These are phyloP conservation scores for Ctenodactylus gundi DNA, from an alignment of 2,113 vertebrate genomes.

Conservation along the genomic window DNA sequence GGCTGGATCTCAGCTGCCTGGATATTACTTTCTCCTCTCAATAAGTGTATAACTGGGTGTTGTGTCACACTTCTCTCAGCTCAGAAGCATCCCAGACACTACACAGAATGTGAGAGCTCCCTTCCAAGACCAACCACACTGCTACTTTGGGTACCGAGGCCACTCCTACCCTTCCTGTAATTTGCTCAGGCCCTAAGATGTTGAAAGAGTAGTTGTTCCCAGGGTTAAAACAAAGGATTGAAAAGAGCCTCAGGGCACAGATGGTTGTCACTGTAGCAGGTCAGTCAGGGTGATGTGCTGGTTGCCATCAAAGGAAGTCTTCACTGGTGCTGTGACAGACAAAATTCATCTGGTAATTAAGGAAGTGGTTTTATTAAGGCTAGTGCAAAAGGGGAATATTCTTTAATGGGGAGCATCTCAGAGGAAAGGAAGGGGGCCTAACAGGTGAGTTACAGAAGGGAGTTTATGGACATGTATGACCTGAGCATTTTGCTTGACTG, in stretches of 20 bases:
- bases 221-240: not conserved
- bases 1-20: not conserved
- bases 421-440: not conserved
- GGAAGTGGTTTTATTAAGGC: not conserved
- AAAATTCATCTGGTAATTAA: not conserved
- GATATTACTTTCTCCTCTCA: not conserved
- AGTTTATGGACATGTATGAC: not conserved
- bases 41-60: not conserved
- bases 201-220: not conserved
- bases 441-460: not conserved
- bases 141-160: not conserved
- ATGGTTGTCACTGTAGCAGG: not conserved
- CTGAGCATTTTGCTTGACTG: not conserved
- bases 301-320: not conserved
- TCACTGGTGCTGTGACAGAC: not conserved
- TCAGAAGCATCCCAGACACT: not conserved
- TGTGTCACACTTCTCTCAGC: not conserved
- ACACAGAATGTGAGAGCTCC: not conserved
- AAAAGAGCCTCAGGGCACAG: not conserved
- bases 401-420: not conserved
- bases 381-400: not conserved
- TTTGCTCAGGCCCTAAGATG: not conserved
- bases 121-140: not conserved
- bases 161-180: not conserved
- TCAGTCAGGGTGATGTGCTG: no score